Conservation (phyloP, 2,113 vertebrate species). For the Pygoscelis adeliae region DNA sequence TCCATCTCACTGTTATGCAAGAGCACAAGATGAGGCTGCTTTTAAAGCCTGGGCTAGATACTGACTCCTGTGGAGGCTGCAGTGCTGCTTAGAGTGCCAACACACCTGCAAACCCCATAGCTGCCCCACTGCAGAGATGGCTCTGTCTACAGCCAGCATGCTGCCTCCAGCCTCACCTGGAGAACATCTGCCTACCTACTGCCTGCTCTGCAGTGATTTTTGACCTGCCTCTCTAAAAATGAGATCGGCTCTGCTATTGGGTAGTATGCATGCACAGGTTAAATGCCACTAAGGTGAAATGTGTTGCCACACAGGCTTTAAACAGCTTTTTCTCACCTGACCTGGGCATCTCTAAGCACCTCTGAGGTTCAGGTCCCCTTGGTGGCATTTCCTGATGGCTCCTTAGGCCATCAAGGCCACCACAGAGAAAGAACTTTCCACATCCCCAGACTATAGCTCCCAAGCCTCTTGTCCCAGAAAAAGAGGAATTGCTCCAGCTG, state of each 20-base stretch:
- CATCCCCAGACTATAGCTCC: not conserved
- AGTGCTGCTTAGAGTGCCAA: not conserved
- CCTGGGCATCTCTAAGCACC: not conserved
- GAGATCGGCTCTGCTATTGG: not conserved
- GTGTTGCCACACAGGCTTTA: not conserved
- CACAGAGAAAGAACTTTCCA: not conserved
- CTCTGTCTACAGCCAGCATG: not conserved
- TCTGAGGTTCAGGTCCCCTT: not conserved
- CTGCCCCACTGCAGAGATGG: not conserved
- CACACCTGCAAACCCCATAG: not conserved
- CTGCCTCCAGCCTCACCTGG: not conserved
- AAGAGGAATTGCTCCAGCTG: not conserved
- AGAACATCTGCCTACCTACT: not conserved
- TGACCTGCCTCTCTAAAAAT: not conserved
- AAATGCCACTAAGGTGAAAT: not conserved
- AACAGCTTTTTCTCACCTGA: not conserved
- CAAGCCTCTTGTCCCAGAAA: not conserved
- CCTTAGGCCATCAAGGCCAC: not conserved
- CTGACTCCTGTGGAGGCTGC: not conserved
- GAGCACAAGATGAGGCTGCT: not conserved
- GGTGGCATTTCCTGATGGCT: not conserved
- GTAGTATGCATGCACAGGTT: rapidly evolving
- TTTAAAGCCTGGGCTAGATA: not conserved
- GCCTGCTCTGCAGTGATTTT: not conserved
- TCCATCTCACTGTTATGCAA: not conserved